phyloP scores from a whole-genome alignment of 1,140 invertebrate species.

The Leptoteleia sp. region DNA sequence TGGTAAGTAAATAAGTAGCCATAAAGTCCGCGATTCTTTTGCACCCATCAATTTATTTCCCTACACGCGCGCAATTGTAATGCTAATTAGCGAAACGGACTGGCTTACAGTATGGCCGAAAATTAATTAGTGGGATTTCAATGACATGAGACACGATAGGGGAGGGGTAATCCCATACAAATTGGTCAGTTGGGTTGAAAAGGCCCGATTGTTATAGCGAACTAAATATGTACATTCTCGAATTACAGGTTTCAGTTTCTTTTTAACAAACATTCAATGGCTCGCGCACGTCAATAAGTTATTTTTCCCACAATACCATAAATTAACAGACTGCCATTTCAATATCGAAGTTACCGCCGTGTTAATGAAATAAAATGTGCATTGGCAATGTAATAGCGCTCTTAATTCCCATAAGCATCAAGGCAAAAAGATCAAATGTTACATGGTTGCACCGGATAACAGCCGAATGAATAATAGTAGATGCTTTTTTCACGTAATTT shows the following conservation, averaged over 20 bases:
- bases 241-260: slow-evolving; percentile 35
- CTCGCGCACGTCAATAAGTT: not conserved
- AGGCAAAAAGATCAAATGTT: no score
- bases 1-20: slow-evolving; percentile 49
- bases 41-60: slow-evolving; percentile 41
- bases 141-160: slow-evolving; percentile 55
- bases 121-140: slow-evolving; percentile 77
- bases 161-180: slow-evolving; percentile 55
- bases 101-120: slow-evolving; percentile 53
- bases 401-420: no score
- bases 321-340: no score
- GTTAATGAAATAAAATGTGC: no score
- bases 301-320: no score
- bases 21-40: slow-evolving; percentile 12
- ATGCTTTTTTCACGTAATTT: no score
- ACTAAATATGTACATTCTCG: slow-evolving; percentile 36
- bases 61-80: slow-evolving; percentile 45
- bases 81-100: slow-evolving; percentile 54
- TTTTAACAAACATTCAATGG: slow-evolving; percentile 25
- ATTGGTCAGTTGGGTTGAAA: slow-evolving; percentile 52
- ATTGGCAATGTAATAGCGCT: no score
- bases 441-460: no score
- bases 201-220: slow-evolving; percentile 34
- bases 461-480: no score
- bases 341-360: no score